Conservation (phyloP, 2,113 vertebrate species). For the Thinocorus orbignyianus region DNA sequence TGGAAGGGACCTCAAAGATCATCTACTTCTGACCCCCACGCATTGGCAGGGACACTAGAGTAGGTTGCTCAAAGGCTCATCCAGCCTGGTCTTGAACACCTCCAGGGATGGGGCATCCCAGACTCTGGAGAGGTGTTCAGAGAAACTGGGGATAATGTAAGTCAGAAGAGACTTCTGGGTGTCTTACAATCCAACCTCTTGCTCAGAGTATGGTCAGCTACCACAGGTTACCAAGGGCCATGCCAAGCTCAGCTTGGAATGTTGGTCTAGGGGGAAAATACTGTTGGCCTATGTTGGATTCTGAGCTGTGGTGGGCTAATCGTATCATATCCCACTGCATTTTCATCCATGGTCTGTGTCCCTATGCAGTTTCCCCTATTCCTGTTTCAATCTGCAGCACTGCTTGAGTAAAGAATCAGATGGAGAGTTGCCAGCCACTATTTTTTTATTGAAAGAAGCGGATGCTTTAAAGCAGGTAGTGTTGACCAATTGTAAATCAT, state of each 20-base stretch:
- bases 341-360: not conserved
- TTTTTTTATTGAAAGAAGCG: not conserved
- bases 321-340: not conserved
- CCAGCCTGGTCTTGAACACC: no score
- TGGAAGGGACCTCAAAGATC: no score
- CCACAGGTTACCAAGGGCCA: no score
- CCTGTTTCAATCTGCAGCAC: not conserved
- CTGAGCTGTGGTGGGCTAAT: not conserved
- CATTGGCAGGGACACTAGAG: no score
- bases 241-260: no score
- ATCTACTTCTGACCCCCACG: no score
- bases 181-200: not conserved
- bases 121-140: not conserved
- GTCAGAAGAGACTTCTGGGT: not conserved
- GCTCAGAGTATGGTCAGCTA: not conserved
- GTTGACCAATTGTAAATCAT: not conserved
- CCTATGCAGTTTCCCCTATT: not conserved
- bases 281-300: not conserved
- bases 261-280: not conserved
- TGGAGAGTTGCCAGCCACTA: not conserved
- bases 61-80: no score
- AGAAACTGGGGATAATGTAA: not conserved
- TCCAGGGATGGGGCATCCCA: not conserved
- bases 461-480: not conserved
- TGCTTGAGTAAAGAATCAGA: not conserved